Conservation (phyloP, 2,113 vertebrate genomes). For the Suricata suricatta region DNA sequence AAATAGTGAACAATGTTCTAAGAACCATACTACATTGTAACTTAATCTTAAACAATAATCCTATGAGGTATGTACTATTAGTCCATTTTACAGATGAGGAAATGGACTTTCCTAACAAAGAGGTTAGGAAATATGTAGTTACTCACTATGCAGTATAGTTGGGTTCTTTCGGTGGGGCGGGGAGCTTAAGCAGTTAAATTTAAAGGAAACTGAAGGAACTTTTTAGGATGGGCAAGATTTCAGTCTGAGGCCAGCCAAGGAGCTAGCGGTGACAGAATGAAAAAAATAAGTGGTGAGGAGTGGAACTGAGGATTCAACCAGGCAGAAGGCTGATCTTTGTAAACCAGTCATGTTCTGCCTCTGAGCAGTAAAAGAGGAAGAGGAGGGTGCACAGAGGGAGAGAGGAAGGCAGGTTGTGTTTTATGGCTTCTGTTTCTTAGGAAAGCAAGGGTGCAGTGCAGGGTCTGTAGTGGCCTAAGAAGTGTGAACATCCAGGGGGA, state of each 20-base stretch:
- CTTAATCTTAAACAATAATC: neutral
- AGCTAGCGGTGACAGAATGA: neutral
- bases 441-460: neutral
- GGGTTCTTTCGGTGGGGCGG: neutral
- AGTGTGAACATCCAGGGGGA: neutral
- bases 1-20: neutral
- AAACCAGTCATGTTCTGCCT: neutral
- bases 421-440: neutral
- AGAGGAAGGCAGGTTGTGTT: neutral
- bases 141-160: neutral
- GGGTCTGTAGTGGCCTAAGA: neutral
- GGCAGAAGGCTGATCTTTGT: neutral
- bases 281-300: rapidly evolving
- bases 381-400: neutral
- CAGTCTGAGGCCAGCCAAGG: neutral
- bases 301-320: too few relatives aligned
- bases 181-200: neutral
- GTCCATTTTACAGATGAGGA: neutral
- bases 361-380: neutral
- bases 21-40: neutral
- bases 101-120: neutral
- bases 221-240: neutral
- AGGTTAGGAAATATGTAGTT: neutral
- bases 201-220: neutral
- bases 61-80: neutral